Base-by-base conservation (phyloP, 2,113 vertebrate species). In the Equus przewalskii region DNA sequence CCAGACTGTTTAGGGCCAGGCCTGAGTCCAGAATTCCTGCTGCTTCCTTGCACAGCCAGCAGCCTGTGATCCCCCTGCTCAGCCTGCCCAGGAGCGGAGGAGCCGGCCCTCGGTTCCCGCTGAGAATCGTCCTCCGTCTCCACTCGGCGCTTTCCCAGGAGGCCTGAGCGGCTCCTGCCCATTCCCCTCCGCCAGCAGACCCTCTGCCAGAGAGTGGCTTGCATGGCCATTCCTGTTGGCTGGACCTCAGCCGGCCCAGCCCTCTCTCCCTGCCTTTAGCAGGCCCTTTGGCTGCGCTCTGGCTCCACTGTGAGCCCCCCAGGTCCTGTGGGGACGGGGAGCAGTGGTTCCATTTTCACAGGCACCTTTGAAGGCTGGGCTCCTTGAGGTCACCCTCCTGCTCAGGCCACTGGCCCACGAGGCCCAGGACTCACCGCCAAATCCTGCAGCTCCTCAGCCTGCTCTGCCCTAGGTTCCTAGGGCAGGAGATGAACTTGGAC, bases 61-160 rank as follows among this genome's bases (percentile, higher is more conserved):
- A 12, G 22, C 6, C 22, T 13, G 0, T 24, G 21, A 1, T 12
- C 15, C 15, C 24, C 56, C n/a, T 16, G 82, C 79, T 36, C 10
- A 9, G 14, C 67, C 18, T 0, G 24, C 65, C 24, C 0, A 3
- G 21, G 79, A 22, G 58, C 33, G 46, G 56, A 56, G 1, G 11
- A 15, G 49, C 10, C 2, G 83, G 54, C 49, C 22, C 36, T 60
- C 4, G 0, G 21, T 1, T 33, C 75, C 76, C 21, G 7, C 60
- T 80, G 69, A 6, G 33, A 24, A 1, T 69, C 1, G 19, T 10
- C 70, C 69, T 44, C 30, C 19, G 22, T 36, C 6, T 88, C 85
- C 73, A 24, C 30, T 54, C 24, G 24, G 72, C 41, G 46, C 65
- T 91, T 73, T 30, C 51, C 72, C 36, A 24, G 91, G 94, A 86